phyloP scores from a whole-genome alignment of 2,888 invertebrate genomes.

The Hirudinaria manillensis region DNA sequence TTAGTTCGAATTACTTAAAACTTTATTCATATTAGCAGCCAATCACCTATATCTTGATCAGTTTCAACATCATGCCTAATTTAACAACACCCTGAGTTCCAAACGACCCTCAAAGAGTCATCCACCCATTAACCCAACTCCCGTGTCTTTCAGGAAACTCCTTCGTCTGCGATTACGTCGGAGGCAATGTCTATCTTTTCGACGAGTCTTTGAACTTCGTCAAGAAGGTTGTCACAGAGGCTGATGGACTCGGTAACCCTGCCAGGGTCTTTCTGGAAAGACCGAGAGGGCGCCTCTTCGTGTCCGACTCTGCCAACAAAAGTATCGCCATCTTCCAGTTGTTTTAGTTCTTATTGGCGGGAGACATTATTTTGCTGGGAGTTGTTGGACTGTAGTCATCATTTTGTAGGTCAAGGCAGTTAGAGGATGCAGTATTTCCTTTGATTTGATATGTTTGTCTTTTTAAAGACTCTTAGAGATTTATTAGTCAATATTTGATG shows the following conservation, averaged over 20 bases:
- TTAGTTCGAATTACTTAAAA: no score
- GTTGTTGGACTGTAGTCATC: background rate
- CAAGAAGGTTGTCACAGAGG: constrained; percentile 20
- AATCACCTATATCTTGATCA: no score
- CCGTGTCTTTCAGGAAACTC: background rate
- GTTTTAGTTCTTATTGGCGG: constrained; percentile 7
- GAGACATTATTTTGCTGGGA: background rate
- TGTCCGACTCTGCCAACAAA: constrained; percentile 24
- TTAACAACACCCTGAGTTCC: no score
- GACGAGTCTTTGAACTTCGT: constrained; percentile 4
- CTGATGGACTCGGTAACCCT: constrained; percentile 15
- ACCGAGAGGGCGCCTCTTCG: constrained; percentile 26
- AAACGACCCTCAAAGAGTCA: no score
- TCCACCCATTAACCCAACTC: no score
- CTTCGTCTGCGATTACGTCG: constrained; percentile 28
- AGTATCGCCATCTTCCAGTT: constrained; percentile 18
- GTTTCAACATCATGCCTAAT: no score
- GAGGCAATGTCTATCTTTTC: constrained; percentile 9
- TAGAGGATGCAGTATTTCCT: no score
- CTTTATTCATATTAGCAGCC: no score
- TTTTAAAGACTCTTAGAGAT: no score
- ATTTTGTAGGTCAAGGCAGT: background rate
- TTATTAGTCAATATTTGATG: no score
- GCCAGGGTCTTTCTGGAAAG: constrained; percentile 23
- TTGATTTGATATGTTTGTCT: no score